These are phyloP conservation scores for Nemopilema nomurai DNA, from an alignment of 30 jellyfish, hydroid and myxozoan species.

Conservation along the genomic window DNA sequence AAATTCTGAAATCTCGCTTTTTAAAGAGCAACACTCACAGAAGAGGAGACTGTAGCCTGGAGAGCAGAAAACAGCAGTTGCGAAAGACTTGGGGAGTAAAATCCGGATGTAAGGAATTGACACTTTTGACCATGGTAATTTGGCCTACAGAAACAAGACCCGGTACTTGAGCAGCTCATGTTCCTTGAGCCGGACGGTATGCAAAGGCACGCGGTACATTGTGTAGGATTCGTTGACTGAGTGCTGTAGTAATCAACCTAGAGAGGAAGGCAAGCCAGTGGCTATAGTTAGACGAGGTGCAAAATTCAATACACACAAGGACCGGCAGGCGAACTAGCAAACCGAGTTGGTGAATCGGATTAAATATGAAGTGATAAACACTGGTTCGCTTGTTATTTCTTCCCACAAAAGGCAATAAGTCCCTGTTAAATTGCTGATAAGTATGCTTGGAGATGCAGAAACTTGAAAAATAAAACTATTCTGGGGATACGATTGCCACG, in stretches of 20 bases:
- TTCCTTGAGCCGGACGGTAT: slow-evolving; percentile 86
- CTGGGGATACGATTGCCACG: too few relatives aligned
- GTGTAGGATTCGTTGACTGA: slow-evolving; percentile 55
- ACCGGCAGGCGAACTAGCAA: too few relatives aligned
- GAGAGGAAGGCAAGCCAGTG: neutral
- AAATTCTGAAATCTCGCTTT: too few relatives aligned
- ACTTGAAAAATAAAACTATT: too few relatives aligned
- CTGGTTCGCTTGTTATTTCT: neutral
- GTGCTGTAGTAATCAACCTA: slow-evolving; percentile 68
- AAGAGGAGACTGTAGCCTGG: slow-evolving; percentile 64
- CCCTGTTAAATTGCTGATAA: too few relatives aligned
- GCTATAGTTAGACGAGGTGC: too few relatives aligned
- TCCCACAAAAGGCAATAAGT: too few relatives aligned
- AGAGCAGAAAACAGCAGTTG: slow-evolving; percentile 68
- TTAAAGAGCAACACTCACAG: slow-evolving; percentile 72
- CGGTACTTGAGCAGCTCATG: slow-evolving; percentile 74
- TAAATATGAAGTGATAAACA: too few relatives aligned
- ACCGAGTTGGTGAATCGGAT: too few relatives aligned
- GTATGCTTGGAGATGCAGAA: too few relatives aligned
- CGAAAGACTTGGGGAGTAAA: slow-evolving; percentile 77
- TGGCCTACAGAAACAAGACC: slow-evolving; percentile 74
- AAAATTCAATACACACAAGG: too few relatives aligned
- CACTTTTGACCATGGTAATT: slow-evolving; percentile 66
- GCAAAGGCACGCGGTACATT: slow-evolving; percentile 76
- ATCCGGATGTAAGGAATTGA: slow-evolving; percentile 45